Evolutionary conservation across 1,140 invertebrate genomes (phyloP), one percentile per base, ranked within the genome.

Genomic region (Leptinotarsa texana): DNA sequence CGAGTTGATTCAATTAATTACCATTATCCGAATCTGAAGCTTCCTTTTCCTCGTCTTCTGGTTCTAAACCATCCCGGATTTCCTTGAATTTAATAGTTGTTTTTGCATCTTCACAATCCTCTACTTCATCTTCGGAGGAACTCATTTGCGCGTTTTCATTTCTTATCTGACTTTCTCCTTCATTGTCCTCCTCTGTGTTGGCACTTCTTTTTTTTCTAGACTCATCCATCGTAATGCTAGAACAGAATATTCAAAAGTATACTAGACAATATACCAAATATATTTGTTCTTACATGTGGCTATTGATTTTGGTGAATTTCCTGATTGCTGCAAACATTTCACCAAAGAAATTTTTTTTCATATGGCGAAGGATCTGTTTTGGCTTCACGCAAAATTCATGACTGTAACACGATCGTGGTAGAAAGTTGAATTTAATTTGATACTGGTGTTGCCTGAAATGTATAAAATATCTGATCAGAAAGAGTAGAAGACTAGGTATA

Each of bases 31-130:
- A 42, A 17, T 85, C 51, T 57, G 85, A 84, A 21, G 83, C 81
- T 4, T 85, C 80, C 61, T 86, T 84, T 51, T 94, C 94, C 21
- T 91, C 91, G 63, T 93, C 93, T 73, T 93, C 93, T 1, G 90
- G 90, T 82, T 96, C 95, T 78, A 96, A 93, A 81, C 94, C 93
- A 61, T 94, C 94, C 62, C 91, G 90, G 71, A 91, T 89, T 77
- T 91, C 89, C 57, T 89, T 85, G 75, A 90, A 90, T 76, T 90
- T 88, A 62, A 84, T 86, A 77, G 86, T 88, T 2, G 85, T 86
- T 80, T 89, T 90, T 6, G 86, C 84, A 27, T 87, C 86, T 18
- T 90, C 92, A 0, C 89, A 88, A 79, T 90, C 90, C 42, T 88
- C 89, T 18, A 87, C 86, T 49, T 91, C 91, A 48, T 92, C 92